These are phyloP conservation scores for Troglohyphantes excavatus DNA, from an alignment of 2,888 invertebrate species.

Conservation along the genomic window DNA sequence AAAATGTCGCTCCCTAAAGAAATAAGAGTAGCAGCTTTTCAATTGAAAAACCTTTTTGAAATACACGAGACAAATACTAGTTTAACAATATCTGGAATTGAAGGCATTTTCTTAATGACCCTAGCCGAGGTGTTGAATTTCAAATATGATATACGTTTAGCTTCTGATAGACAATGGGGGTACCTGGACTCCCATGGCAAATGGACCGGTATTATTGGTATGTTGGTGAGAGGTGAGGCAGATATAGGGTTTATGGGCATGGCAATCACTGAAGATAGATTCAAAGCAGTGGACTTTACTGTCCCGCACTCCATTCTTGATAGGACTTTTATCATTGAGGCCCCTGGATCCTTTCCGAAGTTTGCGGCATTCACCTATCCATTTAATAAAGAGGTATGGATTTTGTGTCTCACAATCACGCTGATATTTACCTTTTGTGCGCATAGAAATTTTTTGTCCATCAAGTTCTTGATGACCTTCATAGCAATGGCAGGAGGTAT, in stretches of 20 bases:
- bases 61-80: no score
- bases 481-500: conserved; percentile 21
- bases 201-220: conserved; percentile 11
- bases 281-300: background rate
- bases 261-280: conserved; percentile 31
- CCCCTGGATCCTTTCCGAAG: background rate
- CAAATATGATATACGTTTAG: background rate
- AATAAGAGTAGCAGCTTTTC: no score
- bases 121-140: conserved; percentile 29
- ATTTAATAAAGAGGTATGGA: conserved; percentile 9
- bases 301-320: background rate
- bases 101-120: conserved; percentile 12
- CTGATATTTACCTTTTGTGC: background rate
- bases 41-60: no score
- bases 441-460: background rate
- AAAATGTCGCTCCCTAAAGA: no score
- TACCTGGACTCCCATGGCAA: background rate
- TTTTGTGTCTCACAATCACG: background rate
- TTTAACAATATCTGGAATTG: conserved; percentile 17
- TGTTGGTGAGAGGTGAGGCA: conserved; percentile 1
- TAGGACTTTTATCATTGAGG: background rate
- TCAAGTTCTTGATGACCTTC: background rate
- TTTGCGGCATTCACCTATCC: conserved; percentile 16
- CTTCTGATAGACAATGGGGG: conserved; percentile 21
- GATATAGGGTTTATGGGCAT: conserved; percentile 31